These are phyloP conservation scores for Glyptemys insculpta DNA, from an alignment of 2,797 vertebrate genomes.

Conservation along the genomic window DNA sequence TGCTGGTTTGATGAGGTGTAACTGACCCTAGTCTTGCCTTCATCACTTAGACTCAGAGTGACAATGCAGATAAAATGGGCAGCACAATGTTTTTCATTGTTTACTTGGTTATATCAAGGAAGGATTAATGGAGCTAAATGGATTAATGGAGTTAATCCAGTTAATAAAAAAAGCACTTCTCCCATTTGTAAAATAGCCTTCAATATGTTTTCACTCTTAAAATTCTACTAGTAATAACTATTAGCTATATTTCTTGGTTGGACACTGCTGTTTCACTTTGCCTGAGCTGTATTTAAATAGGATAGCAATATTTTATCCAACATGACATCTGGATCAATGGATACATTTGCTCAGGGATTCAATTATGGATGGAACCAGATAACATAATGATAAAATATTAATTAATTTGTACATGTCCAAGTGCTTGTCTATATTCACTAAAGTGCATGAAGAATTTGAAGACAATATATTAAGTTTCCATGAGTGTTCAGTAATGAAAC, in stretches of 20 bases:
- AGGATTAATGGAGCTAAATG: not conserved
- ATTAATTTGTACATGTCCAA: not conserved
- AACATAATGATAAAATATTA: not conserved
- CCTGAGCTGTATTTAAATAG: not conserved
- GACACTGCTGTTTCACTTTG: not conserved
- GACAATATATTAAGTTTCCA: not conserved
- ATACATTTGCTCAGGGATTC: not conserved
- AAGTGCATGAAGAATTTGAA: not conserved
- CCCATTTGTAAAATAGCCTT: slow-evolving; percentile 15
- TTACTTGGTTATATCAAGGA: not conserved
- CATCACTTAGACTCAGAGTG: not conserved
- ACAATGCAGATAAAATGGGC: not conserved
- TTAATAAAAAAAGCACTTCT: slow-evolving; percentile 32
- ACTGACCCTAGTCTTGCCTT: not conserved
- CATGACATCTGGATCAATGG: not conserved
- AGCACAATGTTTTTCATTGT: not conserved
- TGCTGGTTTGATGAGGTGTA: not conserved
- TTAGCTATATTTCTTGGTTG: not conserved
- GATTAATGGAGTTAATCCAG: slow-evolving; percentile 30
- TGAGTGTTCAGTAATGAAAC: not conserved
- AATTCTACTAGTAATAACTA: slow-evolving; percentile 36
- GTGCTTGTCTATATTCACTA: not conserved
- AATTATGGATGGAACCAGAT: not conserved
- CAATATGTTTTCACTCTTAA: slow-evolving; percentile 32
- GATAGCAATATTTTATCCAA: not conserved